These are phyloP conservation scores for Vulpes ferrilata DNA, from an alignment of 2,113 vertebrate genomes.

Conservation along the genomic window DNA sequence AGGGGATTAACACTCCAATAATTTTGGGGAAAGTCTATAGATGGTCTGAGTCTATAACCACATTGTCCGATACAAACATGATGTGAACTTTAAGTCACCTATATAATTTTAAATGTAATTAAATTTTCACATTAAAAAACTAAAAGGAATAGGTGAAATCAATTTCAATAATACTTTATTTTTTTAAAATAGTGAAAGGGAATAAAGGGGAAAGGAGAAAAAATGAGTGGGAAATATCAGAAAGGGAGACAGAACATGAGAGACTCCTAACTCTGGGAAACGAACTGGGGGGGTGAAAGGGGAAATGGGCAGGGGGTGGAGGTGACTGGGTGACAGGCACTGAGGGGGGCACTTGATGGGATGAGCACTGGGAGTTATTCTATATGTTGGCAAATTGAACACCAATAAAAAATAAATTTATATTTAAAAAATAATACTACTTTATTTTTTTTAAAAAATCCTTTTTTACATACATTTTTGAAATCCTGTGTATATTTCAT, in stretches of 20 bases:
- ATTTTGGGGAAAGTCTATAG: background rate
- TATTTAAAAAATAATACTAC: too few species aligned
- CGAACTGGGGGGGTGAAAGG: too few species aligned
- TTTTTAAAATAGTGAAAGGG: background rate
- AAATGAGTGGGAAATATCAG: too few species aligned
- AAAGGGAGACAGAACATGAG: too few species aligned
- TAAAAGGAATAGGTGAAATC: background rate
- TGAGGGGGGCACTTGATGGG: too few species aligned
- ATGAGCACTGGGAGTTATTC: too few species aligned
- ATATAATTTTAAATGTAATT: conserved; percentile 26
- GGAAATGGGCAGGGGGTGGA: too few species aligned
- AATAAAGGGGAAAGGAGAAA: too few species aligned
- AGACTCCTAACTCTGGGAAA: too few species aligned
- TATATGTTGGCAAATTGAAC: too few species aligned
- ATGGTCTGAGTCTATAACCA: conserved; percentile 10
- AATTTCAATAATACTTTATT: background rate
- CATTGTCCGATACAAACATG: background rate
- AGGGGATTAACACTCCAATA: background rate
- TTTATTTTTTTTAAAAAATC: background rate
- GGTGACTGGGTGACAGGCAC: too few species aligned
- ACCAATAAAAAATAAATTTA: too few species aligned
- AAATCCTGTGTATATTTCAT: background rate
- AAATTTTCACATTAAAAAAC: background rate
- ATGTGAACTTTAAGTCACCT: background rate
- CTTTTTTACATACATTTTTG: background rate